These are phyloP conservation scores for Meganola albula DNA, from an alignment of 2,888 invertebrate genomes.

Conservation along the genomic window DNA sequence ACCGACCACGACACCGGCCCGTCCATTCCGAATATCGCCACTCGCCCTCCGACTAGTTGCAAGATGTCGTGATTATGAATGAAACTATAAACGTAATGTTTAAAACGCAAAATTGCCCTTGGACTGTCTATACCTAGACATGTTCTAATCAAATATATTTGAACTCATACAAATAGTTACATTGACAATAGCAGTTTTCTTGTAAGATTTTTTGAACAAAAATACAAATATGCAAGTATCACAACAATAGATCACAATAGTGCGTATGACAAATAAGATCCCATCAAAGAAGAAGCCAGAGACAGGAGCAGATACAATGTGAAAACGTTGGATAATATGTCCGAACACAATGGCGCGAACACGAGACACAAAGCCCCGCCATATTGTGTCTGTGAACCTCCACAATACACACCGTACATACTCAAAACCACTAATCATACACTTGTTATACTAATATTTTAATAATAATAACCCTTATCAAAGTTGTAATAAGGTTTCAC, in stretches of 20 bases:
- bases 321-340: constrained; percentile 73
- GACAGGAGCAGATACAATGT: constrained; percentile 63
- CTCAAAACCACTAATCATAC: constrained; percentile 39
- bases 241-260: constrained; percentile 25
- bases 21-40: no score
- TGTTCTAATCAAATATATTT: no score
- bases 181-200: constrained; percentile 15
- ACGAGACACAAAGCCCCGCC: constrained; percentile 68
- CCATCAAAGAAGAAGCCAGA: constrained; percentile 68
- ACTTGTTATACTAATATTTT: constrained; percentile 43
- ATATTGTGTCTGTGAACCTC: constrained; percentile 68
- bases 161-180: no score
- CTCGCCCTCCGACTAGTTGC: no score
- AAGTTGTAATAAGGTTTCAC: constrained; percentile 22
- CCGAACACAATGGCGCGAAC: constrained; percentile 69
- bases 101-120: no score
- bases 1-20: no score
- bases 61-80: no score
- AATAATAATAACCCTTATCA: constrained; percentile 43
- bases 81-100: no score
- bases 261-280: constrained; percentile 55
- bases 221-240: constrained; percentile 19
- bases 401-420: constrained; percentile 72
- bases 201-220: constrained; percentile 19
- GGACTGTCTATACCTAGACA: no score